These are phyloP conservation scores for Turnix velox DNA, from an alignment of 2,113 vertebrate species.

Conservation along the genomic window DNA sequence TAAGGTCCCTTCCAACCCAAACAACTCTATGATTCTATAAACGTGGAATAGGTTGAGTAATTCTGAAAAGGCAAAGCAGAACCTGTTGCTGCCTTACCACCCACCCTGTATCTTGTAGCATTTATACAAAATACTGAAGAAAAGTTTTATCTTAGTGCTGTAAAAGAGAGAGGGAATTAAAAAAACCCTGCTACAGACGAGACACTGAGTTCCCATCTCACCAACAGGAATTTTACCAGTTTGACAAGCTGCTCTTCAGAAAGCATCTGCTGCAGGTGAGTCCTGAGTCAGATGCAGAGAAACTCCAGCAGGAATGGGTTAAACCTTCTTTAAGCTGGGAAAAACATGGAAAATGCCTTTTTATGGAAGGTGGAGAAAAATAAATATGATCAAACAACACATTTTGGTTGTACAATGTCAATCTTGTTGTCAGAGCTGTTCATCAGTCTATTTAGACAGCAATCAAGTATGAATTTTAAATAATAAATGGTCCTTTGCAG, in stretches of 20 bases:
- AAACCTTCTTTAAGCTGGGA: neutral
- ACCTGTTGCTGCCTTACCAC: neutral
- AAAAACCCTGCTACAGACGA: neutral
- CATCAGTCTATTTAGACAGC: neutral
- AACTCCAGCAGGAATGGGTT: neutral
- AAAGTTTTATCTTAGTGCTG: neutral
- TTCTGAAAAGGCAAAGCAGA: neutral
- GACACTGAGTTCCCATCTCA: neutral
- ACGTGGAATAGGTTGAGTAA: too few species aligned
- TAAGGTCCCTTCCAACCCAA: too few species aligned
- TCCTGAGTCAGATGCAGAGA: accelerated
- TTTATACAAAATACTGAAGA: neutral
- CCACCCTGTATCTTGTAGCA: accelerated
- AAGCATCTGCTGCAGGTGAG: accelerated
- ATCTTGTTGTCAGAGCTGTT: neutral
- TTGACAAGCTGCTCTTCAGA: neutral
- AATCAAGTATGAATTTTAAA: accelerated
- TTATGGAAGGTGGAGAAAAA: neutral
- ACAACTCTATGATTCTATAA: too few species aligned
- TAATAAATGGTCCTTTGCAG: neutral
- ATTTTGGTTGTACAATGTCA: too few species aligned
- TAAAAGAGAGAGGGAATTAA: neutral
- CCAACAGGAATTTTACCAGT: neutral
- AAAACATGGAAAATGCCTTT: neutral
- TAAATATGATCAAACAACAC: accelerated